Evolutionary conservation across 1,140 invertebrate genomes (phyloP).

Genomic region (Palaemon carinicauda): DNA sequence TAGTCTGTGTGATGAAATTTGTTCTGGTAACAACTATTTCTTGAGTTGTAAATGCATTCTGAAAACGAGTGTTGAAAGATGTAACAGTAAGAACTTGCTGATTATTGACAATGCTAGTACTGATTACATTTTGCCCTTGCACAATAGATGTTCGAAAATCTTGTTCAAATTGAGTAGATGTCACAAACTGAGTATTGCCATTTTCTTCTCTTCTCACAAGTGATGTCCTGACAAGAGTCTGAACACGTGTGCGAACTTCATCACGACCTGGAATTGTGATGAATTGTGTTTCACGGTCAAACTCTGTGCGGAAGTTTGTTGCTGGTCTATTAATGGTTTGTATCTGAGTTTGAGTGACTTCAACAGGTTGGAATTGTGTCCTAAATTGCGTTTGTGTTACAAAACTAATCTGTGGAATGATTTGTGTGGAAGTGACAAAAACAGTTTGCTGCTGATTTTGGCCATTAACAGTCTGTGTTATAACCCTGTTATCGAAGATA

Average conservation of each 20-base stretch:
- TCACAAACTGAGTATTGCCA: constrained; percentile 23
- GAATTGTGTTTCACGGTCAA: neutral
- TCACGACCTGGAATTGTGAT: constrained; percentile 21
- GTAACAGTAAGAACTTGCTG: constrained; percentile 33
- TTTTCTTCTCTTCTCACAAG: neutral
- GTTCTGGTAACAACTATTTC: constrained; percentile 26
- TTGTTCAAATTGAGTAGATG: constrained; percentile 9
- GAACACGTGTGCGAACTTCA: constrained; percentile 23
- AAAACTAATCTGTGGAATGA: constrained; percentile 2
- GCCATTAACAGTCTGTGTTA: constrained; percentile 22
- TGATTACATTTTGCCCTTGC: constrained; percentile 17
- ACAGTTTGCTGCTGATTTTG: neutral
- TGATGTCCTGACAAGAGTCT: constrained; percentile 26
- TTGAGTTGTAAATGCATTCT: neutral
- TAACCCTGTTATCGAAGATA: neutral
- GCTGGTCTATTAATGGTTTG: constrained; percentile 11
- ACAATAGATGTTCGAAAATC: constrained; percentile 13
- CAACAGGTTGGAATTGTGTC: constrained; percentile 21
- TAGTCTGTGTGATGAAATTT: constrained; percentile 27
- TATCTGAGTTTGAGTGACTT: constrained; percentile 19
- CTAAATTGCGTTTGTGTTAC: constrained; percentile 11
- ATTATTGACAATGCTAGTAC: constrained; percentile 18
- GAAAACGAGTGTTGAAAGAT: constrained; percentile 14
- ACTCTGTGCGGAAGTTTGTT: neutral
- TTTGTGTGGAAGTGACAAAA: constrained; percentile 34